A percentile compares a stretch with the other conserved stretches of the same genome.
Conservation (phyloP, 1,140 invertebrate species). For the Mactra quadrangularis region DNA sequence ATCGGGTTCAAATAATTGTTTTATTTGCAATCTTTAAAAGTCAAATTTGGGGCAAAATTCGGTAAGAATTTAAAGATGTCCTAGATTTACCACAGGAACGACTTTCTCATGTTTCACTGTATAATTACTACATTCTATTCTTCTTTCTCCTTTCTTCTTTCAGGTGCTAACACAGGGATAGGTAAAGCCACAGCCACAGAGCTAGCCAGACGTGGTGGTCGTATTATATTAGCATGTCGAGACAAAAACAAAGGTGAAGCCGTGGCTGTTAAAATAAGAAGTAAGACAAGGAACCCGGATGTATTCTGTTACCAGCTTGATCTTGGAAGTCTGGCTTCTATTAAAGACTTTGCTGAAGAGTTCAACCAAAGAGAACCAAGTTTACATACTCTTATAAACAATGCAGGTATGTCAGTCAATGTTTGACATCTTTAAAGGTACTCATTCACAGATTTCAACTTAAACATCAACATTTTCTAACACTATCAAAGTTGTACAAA, state of each 20-base stretch:
- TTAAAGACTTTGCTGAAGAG: slow-evolving; percentile 76
- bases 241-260: slow-evolving; percentile 80
- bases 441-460: no score
- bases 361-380: slow-evolving; percentile 73
- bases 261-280: slow-evolving; percentile 78
- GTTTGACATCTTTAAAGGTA: no score
- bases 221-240: slow-evolving; percentile 77
- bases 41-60: no score
- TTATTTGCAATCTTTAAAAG: no score
- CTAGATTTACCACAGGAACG: no score
- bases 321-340: slow-evolving; percentile 73
- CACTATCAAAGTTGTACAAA: no score
- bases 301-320: slow-evolving; percentile 75
- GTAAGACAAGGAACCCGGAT: slow-evolving; percentile 78
- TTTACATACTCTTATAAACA: slow-evolving; percentile 81
- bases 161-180: slow-evolving; percentile 82
- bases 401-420: slow-evolving; percentile 82
- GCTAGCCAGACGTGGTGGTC: slow-evolving; percentile 78
- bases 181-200: slow-evolving; percentile 81
- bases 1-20: no score
- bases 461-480: no score
- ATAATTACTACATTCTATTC: no score
- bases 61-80: no score
- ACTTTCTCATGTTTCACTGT: no score
- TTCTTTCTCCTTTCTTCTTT: slow-evolving; percentile 44